Evolutionary conservation across 2,888 invertebrate genomes (phyloP).

Genomic region (Cephus sareptanus): DNA sequence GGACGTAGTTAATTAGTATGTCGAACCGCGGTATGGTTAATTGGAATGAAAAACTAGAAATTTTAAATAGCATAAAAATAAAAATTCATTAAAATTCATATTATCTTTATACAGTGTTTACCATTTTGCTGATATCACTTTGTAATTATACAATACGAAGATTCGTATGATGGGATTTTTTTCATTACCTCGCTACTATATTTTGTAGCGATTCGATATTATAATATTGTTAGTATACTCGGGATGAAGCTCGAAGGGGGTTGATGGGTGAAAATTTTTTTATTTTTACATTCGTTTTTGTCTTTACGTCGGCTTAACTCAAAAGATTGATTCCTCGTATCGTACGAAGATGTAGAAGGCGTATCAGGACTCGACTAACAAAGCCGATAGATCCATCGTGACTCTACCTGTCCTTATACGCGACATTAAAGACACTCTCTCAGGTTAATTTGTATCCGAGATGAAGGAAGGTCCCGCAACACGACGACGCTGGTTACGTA

Average conservation of each 20-base stretch:
- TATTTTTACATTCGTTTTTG: neutral
- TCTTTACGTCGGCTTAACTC: neutral
- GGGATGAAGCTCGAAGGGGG: neutral
- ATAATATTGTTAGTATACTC: neutral
- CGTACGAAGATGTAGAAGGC: neutral
- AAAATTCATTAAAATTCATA: neutral
- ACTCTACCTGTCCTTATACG: neutral
- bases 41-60: neutral
- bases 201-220: neutral
- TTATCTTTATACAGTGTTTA: neutral
- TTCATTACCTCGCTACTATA: neutral
- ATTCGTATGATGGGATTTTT: neutral
- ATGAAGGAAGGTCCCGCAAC: constrained; percentile 34
- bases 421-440: neutral
- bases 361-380: neutral
- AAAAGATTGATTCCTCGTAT: neutral
- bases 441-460: constrained; percentile 37
- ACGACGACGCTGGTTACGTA: constrained; percentile 24
- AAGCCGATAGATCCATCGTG: neutral
- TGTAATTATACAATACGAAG: neutral
- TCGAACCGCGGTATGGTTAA: neutral
- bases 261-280: neutral
- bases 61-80: neutral
- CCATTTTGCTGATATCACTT: neutral
- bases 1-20: neutral